phyloP scores from a whole-genome alignment of 2,888 invertebrate species.

The Euplagia quadripunctaria region DNA sequence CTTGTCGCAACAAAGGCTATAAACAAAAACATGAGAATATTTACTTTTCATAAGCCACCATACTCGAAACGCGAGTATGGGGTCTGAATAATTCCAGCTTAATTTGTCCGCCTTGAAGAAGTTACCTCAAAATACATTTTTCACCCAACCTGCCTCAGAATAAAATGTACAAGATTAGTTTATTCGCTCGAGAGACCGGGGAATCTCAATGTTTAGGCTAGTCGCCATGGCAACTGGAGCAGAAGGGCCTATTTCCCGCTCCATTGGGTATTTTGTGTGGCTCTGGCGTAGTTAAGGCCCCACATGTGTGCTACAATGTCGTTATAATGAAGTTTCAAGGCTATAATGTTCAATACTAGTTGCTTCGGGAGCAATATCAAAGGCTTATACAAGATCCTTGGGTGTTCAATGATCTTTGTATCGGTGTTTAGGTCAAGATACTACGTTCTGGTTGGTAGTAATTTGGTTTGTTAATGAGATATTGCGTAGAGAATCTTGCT shows the following conservation, averaged over 20 bases:
- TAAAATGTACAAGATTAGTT: slow-evolving; percentile 75
- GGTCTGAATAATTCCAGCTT: slow-evolving; percentile 69
- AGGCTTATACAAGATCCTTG: slow-evolving; percentile 29
- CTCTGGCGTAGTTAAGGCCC: slow-evolving; percentile 71
- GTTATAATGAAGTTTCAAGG: slow-evolving; percentile 66
- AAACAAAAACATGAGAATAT: slow-evolving; percentile 36
- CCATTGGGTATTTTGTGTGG: slow-evolving; percentile 74
- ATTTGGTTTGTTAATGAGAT: background rate
- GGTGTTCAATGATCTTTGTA: slow-evolving; percentile 16
- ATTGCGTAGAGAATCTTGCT: background rate
- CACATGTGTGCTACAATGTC: slow-evolving; percentile 62
- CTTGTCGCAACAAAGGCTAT: slow-evolving; percentile 24
- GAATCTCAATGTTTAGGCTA: slow-evolving; percentile 69
- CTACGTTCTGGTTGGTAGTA: slow-evolving; percentile 5
- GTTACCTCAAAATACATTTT: slow-evolving; percentile 76
- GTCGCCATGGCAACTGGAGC: slow-evolving; percentile 74
- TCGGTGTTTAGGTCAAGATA: slow-evolving; percentile 20
- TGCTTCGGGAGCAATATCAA: slow-evolving; percentile 39
- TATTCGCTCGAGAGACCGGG: slow-evolving; percentile 55
- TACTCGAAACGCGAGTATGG: slow-evolving; percentile 41
- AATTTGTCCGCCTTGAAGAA: slow-evolving; percentile 62
- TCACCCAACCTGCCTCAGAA: slow-evolving; percentile 63
- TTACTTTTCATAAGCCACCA: slow-evolving; percentile 46
- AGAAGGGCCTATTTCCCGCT: slow-evolving; percentile 82
- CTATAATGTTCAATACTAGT: slow-evolving; percentile 36